Evolutionary conservation across 2,888 invertebrate genomes (phyloP).

Genomic region (Orchesellides sinensis): DNA sequence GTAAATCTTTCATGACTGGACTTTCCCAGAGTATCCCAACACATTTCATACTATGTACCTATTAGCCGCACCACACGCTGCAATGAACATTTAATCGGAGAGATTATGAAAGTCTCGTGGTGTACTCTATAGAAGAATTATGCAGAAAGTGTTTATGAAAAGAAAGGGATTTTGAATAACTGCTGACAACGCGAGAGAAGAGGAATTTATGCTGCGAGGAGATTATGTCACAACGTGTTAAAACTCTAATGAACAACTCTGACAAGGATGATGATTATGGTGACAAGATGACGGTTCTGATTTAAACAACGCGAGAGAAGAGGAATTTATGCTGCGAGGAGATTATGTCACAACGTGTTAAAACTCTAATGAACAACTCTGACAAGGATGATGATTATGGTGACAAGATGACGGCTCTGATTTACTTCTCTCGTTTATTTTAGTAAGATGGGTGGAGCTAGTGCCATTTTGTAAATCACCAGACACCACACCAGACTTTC

Average conservation of each 20-base stretch:
- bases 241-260: constrained; percentile 48
- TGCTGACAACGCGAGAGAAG: constrained; percentile 21
- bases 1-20: constrained; percentile 23
- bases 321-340: constrained; percentile 53
- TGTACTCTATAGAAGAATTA: background rate
- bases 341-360: constrained; percentile 58
- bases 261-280: constrained; percentile 54
- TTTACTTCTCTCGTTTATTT: constrained; percentile 48
- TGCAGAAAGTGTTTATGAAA: background rate
- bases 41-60: background rate
- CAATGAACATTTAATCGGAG: background rate
- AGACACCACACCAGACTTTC: constrained; percentile 6
- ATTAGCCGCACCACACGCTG: background rate
- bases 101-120: background rate
- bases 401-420: constrained; percentile 56
- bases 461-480: too few relatives aligned
- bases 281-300: constrained; percentile 56
- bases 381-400: constrained; percentile 54
- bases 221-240: constrained; percentile 58
- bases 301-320: constrained; percentile 40
- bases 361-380: constrained; percentile 48
- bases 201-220: constrained; percentile 53
- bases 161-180: constrained; percentile 40
- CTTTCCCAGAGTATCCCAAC: background rate
- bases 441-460: constrained; percentile 16